Evolutionary conservation across 2,888 invertebrate genomes (phyloP).

Genomic region (Pocota personata): DNA sequence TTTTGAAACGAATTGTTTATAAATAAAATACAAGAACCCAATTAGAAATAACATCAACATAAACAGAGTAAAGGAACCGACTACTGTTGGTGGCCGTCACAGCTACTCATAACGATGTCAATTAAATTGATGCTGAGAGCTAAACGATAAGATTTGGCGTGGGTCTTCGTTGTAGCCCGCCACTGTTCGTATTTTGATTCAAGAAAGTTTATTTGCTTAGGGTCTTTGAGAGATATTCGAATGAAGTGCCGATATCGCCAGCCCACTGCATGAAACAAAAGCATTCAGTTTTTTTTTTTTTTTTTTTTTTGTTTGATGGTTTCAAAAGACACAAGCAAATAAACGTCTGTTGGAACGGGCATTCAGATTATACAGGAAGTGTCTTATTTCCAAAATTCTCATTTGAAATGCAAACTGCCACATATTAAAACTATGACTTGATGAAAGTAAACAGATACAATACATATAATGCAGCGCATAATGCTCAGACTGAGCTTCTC

Average conservation of each 20-base stretch:
- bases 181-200: slow-evolving; percentile 12
- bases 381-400: slow-evolving; percentile 57
- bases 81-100: slow-evolving; percentile 65
- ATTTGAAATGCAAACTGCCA: slow-evolving; percentile 32
- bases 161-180: slow-evolving; percentile 5
- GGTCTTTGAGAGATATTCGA: slow-evolving; percentile 9
- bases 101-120: slow-evolving; percentile 1
- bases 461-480: neutral
- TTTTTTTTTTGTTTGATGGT: neutral
- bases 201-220: slow-evolving; percentile 45
- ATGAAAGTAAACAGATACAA: slow-evolving; percentile 23
- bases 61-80: slow-evolving; percentile 43
- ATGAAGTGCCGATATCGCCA: slow-evolving; percentile 1
- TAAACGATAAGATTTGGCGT: slow-evolving; percentile 27
- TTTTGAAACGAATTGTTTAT: slow-evolving; percentile 23
- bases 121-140: slow-evolving; percentile 2
- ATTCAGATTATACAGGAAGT: slow-evolving; percentile 56
- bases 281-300: too few species aligned
- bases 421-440: neutral
- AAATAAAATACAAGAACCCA: slow-evolving; percentile 26
- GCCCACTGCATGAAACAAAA: neutral
- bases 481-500: slow-evolving; percentile 25
- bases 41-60: slow-evolving; percentile 48
- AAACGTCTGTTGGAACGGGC: slow-evolving; percentile 12
- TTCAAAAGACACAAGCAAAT: slow-evolving; percentile 41